A percentile compares a stretch with the other conserved stretches of the same genome.
These are phyloP conservation scores for Pocillopora damicornis DNA, from an alignment of 64 coral and sea anemone species.

Conservation along the genomic window DNA sequence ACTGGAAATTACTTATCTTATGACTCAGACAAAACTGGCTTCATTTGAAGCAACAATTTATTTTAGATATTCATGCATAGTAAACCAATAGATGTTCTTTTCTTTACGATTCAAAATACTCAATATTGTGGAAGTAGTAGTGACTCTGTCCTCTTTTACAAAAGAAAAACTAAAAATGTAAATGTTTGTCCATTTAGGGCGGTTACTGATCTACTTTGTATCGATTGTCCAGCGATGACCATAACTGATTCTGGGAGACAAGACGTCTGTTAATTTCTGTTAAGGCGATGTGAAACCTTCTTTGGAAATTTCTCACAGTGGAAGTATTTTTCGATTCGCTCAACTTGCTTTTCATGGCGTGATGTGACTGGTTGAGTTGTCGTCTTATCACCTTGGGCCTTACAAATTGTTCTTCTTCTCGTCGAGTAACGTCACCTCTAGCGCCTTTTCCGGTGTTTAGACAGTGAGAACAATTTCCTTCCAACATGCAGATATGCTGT, in stretches of 20 bases:
- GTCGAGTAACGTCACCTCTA: not conserved
- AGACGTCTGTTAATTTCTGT: slow-evolving; percentile 71
- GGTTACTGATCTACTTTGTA: not conserved
- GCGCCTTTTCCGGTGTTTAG: not conserved
- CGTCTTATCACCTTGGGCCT: slow-evolving; percentile 1
- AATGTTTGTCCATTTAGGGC: not conserved
- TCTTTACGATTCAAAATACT: too few relatives aligned
- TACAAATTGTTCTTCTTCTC: not conserved
- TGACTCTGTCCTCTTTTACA: too few relatives aligned
- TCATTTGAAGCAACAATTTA: too few relatives aligned
- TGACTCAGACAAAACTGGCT: too few relatives aligned
- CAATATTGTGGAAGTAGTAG: too few relatives aligned
- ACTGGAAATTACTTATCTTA: too few relatives aligned
- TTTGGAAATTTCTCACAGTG: slow-evolving; percentile 37
- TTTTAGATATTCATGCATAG: too few relatives aligned
- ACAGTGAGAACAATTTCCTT: not conserved
- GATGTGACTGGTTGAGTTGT: slow-evolving; percentile 12
- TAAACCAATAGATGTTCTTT: too few relatives aligned
- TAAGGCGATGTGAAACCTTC: slow-evolving; percentile 46
- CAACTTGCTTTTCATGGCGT: slow-evolving; percentile 9
- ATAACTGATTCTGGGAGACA: slow-evolving; percentile 57
- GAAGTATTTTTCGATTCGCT: not conserved
- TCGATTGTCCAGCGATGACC: slow-evolving; percentile 7
- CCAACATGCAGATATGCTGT: not conserved
- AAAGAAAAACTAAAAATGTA: too few relatives aligned